These are phyloP conservation scores for Rousettus leschenaultii DNA, from an alignment of 2,113 vertebrate species.

Conservation along the genomic window DNA sequence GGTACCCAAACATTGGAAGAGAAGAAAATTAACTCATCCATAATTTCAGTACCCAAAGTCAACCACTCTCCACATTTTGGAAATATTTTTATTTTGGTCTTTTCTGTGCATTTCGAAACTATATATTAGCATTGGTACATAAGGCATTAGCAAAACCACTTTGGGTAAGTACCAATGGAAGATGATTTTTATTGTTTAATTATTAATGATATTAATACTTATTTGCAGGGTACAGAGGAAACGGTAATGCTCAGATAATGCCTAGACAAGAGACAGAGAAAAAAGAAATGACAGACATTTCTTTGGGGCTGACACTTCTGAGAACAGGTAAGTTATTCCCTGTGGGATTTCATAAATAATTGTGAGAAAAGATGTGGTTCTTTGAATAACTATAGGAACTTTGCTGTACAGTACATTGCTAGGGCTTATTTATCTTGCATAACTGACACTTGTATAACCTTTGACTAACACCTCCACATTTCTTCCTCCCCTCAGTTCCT, in stretches of 20 bases:
- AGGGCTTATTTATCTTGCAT: neutral
- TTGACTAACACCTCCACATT: neutral
- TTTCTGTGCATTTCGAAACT: neutral
- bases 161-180: neutral
- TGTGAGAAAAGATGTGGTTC: neutral
- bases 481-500: neutral
- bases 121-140: neutral
- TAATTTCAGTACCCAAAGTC: neutral
- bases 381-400: neutral
- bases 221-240: neutral
- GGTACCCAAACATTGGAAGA: neutral
- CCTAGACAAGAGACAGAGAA: neutral
- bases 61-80: neutral
- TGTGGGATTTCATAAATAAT: slow-evolving; percentile 1
- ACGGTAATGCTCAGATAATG: neutral
- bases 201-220: neutral
- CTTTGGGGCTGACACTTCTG: neutral
- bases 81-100: neutral
- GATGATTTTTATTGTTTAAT: neutral
- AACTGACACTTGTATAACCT: neutral
- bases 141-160: neutral
- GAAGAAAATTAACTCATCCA: neutral
- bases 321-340: neutral
- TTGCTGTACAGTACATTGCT: neutral
- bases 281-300: neutral